A percentile compares a stretch with the other conserved stretches of the same genome.
These are phyloP conservation scores for Xiphophorus birchmanni DNA, from an alignment of 2,797 vertebrate genomes.

Conservation along the genomic window DNA sequence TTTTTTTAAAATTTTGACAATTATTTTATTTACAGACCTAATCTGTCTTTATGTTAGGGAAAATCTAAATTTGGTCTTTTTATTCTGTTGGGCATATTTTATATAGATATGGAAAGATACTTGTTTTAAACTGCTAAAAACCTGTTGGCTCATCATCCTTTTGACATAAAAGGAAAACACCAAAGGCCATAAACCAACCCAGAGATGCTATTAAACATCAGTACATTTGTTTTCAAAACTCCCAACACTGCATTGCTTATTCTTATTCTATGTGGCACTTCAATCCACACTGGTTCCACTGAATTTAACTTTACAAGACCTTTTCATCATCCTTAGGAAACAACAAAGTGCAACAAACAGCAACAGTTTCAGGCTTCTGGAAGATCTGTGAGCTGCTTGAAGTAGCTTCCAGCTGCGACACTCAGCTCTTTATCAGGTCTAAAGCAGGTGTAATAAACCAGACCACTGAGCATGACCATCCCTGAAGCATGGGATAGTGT, in stretches of 20 bases:
- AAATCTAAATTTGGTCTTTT: background rate
- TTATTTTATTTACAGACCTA: background rate
- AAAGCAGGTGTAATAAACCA: slow-evolving; percentile 68
- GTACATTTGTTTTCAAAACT: slow-evolving; percentile 49
- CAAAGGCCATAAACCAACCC: slow-evolving; percentile 29
- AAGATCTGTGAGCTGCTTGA: slow-evolving; percentile 55
- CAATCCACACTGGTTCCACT: slow-evolving; percentile 16
- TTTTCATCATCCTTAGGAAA: slow-evolving; percentile 53
- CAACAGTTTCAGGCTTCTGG: slow-evolving; percentile 33
- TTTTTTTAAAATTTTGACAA: background rate
- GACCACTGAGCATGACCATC: slow-evolving; percentile 58
- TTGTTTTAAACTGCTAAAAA: background rate
- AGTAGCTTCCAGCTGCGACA: slow-evolving; percentile 49
- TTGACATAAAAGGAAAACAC: slow-evolving; percentile 38
- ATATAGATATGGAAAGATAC: background rate
- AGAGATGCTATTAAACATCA: slow-evolving; percentile 5
- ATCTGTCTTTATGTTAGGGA: background rate
- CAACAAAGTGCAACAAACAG: slow-evolving; percentile 62
- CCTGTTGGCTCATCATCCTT: slow-evolving; percentile 21
- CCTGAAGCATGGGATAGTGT: slow-evolving; percentile 42
- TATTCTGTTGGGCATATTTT: background rate
- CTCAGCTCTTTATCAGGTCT: slow-evolving; percentile 56
- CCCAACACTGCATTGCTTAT: slow-evolving; percentile 29
- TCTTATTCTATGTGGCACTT: slow-evolving; percentile 50
- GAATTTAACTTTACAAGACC: slow-evolving; percentile 48